Base-by-base conservation (phyloP, 2,113 vertebrate species). In the Callospermophilus lateralis region DNA sequence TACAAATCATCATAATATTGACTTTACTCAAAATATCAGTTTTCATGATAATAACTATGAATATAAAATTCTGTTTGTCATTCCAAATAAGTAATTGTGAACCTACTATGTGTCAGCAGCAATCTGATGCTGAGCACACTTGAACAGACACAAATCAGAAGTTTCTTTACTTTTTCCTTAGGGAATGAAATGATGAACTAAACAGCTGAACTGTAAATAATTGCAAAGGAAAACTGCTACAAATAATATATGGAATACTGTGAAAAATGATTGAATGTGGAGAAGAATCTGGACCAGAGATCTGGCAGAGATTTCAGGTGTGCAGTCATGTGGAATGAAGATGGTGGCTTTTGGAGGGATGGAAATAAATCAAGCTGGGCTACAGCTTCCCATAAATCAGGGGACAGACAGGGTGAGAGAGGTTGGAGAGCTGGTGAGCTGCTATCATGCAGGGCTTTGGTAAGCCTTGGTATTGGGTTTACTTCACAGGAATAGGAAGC, bases 21-120 rank as follows among this genome's bases (percentile, higher is more conserved):
- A 37, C 24, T 77, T 86, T 80, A n/a, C 26, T 89, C n/a, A 74
- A 86, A 84, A 92, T 12, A 32, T 30, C 93, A 80, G 28, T 67
- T 51, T 39, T 67, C 12, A 9, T n/a, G 79, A 86, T 45, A n/a
- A 79, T 74, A 51, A 51, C 48, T 78, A 42, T 63, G 58, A 30
- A 42, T 39, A 88, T 78, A 84, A 79, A 73, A 88, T 74, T 8
- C 2, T 61, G 58, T 8, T 76, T 42, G 51, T 79, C 24, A 12
- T 51, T 91, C 74, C 19, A 37, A 26, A 58, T 10, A 16, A 67
- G 48, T 55, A 55, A 3, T 7, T 67, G 39, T 68, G 24, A 90
- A 32, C 65, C 10, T 79, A 17, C 17, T 19, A 3, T 4, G 8
- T 48, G 32, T 67, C 19, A 30, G 11, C 15, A 37, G 9, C 1